Conservation (phyloP, 2,113 vertebrate genomes). For the Saguinus midas region DNA sequence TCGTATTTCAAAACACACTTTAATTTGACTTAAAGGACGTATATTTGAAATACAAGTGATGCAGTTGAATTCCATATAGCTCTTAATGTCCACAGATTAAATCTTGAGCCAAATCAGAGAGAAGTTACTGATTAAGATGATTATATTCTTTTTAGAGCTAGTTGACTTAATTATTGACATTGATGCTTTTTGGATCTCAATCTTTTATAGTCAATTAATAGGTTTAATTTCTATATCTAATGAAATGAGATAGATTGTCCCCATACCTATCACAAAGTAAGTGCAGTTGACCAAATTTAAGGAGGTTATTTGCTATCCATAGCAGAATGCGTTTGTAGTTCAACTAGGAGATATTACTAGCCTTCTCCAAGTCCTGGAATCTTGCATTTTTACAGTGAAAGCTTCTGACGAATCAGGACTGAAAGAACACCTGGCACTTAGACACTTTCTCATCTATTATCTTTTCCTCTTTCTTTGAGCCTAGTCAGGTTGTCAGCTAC, state of each 20-base stretch:
- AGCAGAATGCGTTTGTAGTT: background rate
- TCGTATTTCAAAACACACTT: background rate
- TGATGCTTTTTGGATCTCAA: background rate
- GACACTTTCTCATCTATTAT: background rate
- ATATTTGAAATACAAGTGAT: background rate
- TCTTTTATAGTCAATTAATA: background rate
- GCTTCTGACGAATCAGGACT: background rate
- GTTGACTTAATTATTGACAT: background rate
- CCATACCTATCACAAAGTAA: background rate
- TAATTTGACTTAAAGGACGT: background rate
- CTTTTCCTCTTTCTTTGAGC: constrained; percentile 32
- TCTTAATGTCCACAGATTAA: background rate
- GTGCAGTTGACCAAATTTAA: background rate
- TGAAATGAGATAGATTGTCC: background rate
- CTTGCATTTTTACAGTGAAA: background rate
- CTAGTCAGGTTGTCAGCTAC: constrained; percentile 13
- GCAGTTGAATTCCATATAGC: background rate
- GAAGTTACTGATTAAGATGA: background rate
- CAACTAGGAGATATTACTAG: background rate
- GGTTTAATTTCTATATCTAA: background rate
- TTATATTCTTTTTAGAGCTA: background rate
- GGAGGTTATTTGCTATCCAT: background rate
- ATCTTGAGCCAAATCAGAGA: background rate
- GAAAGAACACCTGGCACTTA: background rate
- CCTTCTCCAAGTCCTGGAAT: background rate